A percentile compares a stretch with the other conserved stretches of the same genome.
phyloP scores from a whole-genome alignment of 1,140 invertebrate species.

The Riptortus pedestris region DNA sequence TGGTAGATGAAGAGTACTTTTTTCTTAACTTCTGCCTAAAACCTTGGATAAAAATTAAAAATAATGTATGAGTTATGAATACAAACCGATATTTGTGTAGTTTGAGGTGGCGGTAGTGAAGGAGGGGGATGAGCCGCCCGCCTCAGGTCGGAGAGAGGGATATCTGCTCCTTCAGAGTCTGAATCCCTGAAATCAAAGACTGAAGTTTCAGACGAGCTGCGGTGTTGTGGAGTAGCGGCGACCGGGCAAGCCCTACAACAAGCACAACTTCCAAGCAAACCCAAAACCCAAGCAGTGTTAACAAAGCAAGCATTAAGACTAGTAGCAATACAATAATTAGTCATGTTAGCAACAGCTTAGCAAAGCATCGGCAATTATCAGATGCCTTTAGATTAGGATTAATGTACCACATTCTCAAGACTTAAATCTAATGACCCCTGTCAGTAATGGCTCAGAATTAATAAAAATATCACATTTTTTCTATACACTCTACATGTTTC shows the following conservation, averaged over 20 bases:
- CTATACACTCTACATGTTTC: no score
- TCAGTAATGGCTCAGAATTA: no score
- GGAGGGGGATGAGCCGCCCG: slow-evolving; percentile 31
- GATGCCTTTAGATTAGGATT: no score
- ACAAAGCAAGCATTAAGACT: neutral
- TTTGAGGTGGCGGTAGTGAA: slow-evolving; percentile 45
- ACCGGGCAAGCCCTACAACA: slow-evolving; percentile 1
- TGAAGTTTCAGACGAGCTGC: slow-evolving; percentile 51
- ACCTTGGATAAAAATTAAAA: no score
- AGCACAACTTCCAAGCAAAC: slow-evolving; percentile 4
- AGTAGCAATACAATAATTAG: neutral
- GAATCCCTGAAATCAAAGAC: slow-evolving; percentile 52
- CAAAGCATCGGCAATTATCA: no score
- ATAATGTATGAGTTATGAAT: no score
- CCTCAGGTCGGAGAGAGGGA: neutral
- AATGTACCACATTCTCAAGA: no score
- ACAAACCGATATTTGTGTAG: slow-evolving; percentile 36
- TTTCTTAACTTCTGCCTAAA: no score
- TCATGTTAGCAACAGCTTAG: neutral
- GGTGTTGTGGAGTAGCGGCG: slow-evolving; percentile 35
- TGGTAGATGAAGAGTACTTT: no score
- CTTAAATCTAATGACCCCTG: no score
- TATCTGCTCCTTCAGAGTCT: slow-evolving; percentile 44
- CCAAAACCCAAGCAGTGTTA: neutral
- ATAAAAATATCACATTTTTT: no score